Evolutionary conservation across 2,888 invertebrate genomes (phyloP), one percentile per base, ranked within the genome.

Genomic region (Ferrisia virgata): DNA sequence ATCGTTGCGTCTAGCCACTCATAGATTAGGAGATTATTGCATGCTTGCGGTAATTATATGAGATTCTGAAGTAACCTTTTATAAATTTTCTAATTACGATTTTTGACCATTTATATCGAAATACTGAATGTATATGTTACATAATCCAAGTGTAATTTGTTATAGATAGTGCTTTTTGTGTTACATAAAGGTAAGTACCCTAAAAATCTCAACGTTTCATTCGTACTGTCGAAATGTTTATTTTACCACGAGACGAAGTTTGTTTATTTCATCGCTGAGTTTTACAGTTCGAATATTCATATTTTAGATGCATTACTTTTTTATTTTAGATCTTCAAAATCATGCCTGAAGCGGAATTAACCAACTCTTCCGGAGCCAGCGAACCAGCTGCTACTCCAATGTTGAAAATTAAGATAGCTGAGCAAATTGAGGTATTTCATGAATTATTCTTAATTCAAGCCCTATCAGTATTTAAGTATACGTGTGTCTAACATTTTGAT

Each of bases 391-490:
- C 22, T 25, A 36, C 82, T 18, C 72, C 83, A 2, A 25, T 83
- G 31, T 28, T 43, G 43, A 76, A 83, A 40, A 76, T 83, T 8
- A 83, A 76, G 11, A 47, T 83, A 43, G 83, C 25, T 31, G 83
- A 83, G 31, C 83, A 83, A 31, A 83, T 83, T 22, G 83, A 83
- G 31, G 83, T 83, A 76, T n/a, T 4, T 76, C n/a, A 5, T 9
- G 36, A 5, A 9, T 33, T 28, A 25, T 25, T 13, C 2, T n/a
- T 15, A 64, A 13, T 0, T 31, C 8, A 9, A 4, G 11, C 13
- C 28, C 2, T 64, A 9, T 28, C 13, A 11, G 18, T n/a, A 1
- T 36, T 18, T 18, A 78, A 25, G 25, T 43, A 2, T 22, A n/a
- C n/a, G n/a, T n/a, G n/a, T 11, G 18, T 79, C 6, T 8, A 40